Conservation (phyloP, 2,797 vertebrate species). For the Ptychadena robeensis region DNA sequence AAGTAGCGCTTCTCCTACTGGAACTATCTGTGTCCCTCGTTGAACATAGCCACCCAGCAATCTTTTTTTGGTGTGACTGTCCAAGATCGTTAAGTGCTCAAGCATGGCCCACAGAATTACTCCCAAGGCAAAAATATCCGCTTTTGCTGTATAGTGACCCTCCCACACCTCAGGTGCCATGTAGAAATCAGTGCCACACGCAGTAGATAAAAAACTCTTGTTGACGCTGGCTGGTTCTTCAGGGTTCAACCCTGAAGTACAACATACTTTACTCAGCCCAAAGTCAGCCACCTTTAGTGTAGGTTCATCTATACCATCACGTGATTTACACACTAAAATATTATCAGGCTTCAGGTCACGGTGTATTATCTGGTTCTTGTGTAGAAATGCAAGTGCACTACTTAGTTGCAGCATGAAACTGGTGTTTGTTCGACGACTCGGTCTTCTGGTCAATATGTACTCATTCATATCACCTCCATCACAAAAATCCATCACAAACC, state of each 20-base stretch:
- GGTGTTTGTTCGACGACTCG: constrained; percentile 93
- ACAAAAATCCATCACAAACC: constrained; percentile 99
- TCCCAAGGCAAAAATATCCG: constrained; percentile 94
- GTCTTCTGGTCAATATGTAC: constrained; percentile 91
- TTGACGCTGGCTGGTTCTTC: constrained; percentile 93
- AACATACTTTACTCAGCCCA: constrained; percentile 95
- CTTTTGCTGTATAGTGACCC: constrained; percentile 96
- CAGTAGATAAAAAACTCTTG: constrained; percentile 94
- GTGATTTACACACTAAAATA: constrained; percentile 90
- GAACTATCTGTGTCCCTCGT: constrained; percentile 90
- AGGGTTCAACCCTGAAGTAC: constrained; percentile 85
- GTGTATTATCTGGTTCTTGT: constrained; percentile 97
- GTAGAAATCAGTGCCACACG: constrained; percentile 95
- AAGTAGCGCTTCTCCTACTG: constrained; percentile 91
- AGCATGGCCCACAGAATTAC: constrained; percentile 98
- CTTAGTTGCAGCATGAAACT: constrained; percentile 98
- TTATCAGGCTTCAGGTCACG: constrained; percentile 97
- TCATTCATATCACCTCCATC: constrained; percentile 98
- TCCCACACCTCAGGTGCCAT: constrained; percentile 98
- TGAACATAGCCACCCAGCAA: constrained; percentile 91
- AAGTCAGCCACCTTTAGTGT: constrained; percentile 97
- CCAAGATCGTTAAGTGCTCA: constrained; percentile 93
- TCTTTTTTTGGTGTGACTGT: constrained; percentile 93
- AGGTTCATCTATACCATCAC: constrained; percentile 83
- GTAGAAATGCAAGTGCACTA: constrained; percentile 94